Percentiles rank a stretch among this genome's conserved stretches.
Conservation (phyloP, 2,888 invertebrate species). For the Parnassius smintheus region DNA sequence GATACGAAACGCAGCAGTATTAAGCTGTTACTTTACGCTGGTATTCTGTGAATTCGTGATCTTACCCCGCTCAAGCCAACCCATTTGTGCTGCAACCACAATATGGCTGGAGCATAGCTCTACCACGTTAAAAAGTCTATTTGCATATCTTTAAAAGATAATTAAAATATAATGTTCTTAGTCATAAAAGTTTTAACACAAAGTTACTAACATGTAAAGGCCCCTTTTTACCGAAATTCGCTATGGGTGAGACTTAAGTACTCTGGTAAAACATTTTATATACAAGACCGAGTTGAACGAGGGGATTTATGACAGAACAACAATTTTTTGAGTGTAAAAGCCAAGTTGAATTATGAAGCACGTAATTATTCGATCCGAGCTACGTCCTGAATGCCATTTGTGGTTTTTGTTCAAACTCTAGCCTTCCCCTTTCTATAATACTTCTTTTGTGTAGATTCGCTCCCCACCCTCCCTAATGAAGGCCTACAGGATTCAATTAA, state of each 20-base stretch:
- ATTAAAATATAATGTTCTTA: not conserved
- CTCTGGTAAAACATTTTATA: slow-evolving; percentile 66
- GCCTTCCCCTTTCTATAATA: slow-evolving; percentile 62
- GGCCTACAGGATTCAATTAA: slow-evolving; percentile 78
- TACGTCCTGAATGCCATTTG: slow-evolving; percentile 67
- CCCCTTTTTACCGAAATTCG: slow-evolving; percentile 49
- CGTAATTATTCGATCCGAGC: slow-evolving; percentile 68
- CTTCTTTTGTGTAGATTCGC: slow-evolving; percentile 66
- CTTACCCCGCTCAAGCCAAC: no score
- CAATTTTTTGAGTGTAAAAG: slow-evolving; percentile 59
- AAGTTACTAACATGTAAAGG: not conserved
- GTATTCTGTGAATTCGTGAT: no score
- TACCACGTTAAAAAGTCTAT: no score
- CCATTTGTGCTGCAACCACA: no score
- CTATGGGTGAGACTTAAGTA: slow-evolving; percentile 56
- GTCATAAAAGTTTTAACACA: not conserved
- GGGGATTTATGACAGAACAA: slow-evolving; percentile 60
- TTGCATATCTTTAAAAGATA: not conserved
- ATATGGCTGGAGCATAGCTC: no score
- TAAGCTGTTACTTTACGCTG: no score
- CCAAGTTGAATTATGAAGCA: slow-evolving; percentile 55
- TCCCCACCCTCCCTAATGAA: slow-evolving; percentile 67
- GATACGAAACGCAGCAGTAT: no score
- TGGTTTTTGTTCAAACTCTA: slow-evolving; percentile 67
- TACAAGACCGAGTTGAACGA: slow-evolving; percentile 53